Conservation (phyloP, 2,888 invertebrate genomes). For the Plusia festucae region DNA sequence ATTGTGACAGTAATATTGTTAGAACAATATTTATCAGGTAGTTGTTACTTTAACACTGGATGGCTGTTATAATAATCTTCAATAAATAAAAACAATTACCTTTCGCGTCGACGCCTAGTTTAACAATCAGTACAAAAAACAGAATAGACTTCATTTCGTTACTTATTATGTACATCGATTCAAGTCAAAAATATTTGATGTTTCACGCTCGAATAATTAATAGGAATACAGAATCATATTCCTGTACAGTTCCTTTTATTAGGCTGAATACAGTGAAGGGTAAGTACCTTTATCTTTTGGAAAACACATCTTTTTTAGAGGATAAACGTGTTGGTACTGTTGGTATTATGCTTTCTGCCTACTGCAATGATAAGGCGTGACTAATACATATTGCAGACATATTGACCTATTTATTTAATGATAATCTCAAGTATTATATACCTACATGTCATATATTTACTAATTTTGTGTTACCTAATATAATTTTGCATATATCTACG, state of each 20-base stretch:
- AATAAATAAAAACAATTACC: slow-evolving; percentile 30
- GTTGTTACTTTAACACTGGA: no score
- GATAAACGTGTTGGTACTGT: slow-evolving; percentile 30
- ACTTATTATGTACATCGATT: neutral
- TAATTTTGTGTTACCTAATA: neutral
- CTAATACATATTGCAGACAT: neutral
- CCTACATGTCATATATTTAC: no score
- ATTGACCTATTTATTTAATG: neutral
- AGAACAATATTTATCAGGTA: no score
- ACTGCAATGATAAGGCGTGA: slow-evolving; percentile 34
- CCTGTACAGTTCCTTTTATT: slow-evolving; percentile 25
- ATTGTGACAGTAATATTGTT: no score
- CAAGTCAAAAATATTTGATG: neutral
- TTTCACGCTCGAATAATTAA: slow-evolving; percentile 5
- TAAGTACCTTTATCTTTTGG: slow-evolving; percentile 45
- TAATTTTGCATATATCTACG: no score
- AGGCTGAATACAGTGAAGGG: slow-evolving; percentile 16
- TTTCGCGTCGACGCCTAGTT: slow-evolving; percentile 34
- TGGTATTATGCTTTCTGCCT: slow-evolving; percentile 36
- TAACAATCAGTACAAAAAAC: slow-evolving; percentile 35
- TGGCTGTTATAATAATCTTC: no score
- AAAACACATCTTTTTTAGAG: slow-evolving; percentile 24
- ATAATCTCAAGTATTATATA: neutral
- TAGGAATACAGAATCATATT: slow-evolving; percentile 15
- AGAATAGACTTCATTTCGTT: slow-evolving; percentile 41